Conservation (phyloP, 1,140 invertebrate species). For the Bathynomus jamesi region DNA sequence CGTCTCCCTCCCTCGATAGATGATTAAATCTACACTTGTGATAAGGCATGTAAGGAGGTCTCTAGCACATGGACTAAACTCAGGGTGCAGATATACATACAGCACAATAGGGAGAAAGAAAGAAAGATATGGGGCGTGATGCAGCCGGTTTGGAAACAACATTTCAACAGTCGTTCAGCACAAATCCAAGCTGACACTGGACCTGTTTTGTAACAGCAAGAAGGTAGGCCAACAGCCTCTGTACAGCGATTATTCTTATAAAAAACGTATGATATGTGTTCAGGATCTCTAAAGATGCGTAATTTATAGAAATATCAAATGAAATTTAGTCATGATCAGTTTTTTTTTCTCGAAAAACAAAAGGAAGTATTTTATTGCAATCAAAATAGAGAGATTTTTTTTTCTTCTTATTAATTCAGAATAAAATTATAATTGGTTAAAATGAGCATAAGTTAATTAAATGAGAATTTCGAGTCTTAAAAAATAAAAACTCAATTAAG, state of each 20-base stretch:
- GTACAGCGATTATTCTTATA: constrained; percentile 25
- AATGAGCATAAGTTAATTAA: too few species aligned
- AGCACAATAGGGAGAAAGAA: constrained; percentile 26
- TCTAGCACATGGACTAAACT: constrained; percentile 34
- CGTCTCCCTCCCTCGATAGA: background rate
- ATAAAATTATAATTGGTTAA: too few species aligned
- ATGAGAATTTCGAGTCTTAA: too few species aligned
- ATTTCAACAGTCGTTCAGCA: background rate
- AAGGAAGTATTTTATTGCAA: background rate
- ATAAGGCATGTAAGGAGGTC: constrained; percentile 36
- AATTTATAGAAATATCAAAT: too few species aligned
- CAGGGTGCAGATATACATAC: constrained; percentile 31
- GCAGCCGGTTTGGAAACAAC: constrained; percentile 23
- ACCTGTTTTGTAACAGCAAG: constrained; percentile 8
- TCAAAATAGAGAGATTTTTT: too few species aligned
- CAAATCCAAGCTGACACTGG: background rate
- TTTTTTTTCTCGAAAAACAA: background rate
- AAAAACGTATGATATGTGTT: constrained; percentile 33
- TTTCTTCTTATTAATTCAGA: too few species aligned
- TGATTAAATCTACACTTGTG: constrained; percentile 32
- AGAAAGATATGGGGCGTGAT: constrained; percentile 8
- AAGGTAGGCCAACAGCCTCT: constrained; percentile 20
- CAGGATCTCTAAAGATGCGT: too few species aligned
- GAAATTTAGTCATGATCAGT: too few species aligned
- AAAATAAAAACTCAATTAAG: too few species aligned